Evolutionary conservation across 2,113 vertebrate genomes (phyloP).

Genomic region (Gasterosteus aculeatus): DNA sequence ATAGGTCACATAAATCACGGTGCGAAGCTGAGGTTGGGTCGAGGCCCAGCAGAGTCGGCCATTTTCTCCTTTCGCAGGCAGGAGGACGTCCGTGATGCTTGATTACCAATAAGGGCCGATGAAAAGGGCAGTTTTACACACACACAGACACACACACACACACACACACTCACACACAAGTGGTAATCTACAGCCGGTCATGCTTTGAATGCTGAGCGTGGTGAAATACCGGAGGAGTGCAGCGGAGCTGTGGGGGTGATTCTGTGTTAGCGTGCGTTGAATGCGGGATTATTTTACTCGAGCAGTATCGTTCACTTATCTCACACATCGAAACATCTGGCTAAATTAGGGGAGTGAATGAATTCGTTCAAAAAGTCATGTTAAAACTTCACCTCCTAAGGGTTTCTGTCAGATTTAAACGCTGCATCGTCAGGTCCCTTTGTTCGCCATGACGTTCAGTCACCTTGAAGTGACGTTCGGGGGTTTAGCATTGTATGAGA

Average conservation of each 20-base stretch:
- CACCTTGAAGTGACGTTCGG: constrained; percentile 29
- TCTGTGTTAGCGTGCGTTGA: constrained; percentile 22
- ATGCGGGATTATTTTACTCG: constrained; percentile 18
- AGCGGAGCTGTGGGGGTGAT: constrained; percentile 37
- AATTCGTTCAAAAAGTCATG: constrained; percentile 4
- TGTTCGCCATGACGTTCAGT: constrained; percentile 37
- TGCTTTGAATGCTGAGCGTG: constrained; percentile 76
- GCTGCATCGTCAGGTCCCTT: constrained; percentile 14
- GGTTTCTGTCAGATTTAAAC: constrained; percentile 4
- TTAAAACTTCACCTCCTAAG: constrained; percentile 1
- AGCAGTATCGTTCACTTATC: constrained; percentile 25
- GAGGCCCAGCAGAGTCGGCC: constrained; percentile 66
- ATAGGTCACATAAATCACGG: constrained; percentile 81
- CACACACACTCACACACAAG: constrained; percentile 10
- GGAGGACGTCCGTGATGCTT: constrained; percentile 69
- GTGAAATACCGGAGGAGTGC: constrained; percentile 53
- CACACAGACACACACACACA: constrained; percentile 12
- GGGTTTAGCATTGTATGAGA: constrained; percentile 7
- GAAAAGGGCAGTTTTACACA: constrained; percentile 66
- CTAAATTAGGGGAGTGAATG: constrained; percentile 24
- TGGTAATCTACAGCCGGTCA: constrained; percentile 68
- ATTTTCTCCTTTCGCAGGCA: constrained; percentile 76
- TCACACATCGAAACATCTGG: constrained; percentile 12
- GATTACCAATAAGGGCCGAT: constrained; percentile 73
- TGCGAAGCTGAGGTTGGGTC: constrained; percentile 67